Evolutionary conservation across 2,797 vertebrate genomes (phyloP).

Genomic region (Cossypha niveicapilla): DNA sequence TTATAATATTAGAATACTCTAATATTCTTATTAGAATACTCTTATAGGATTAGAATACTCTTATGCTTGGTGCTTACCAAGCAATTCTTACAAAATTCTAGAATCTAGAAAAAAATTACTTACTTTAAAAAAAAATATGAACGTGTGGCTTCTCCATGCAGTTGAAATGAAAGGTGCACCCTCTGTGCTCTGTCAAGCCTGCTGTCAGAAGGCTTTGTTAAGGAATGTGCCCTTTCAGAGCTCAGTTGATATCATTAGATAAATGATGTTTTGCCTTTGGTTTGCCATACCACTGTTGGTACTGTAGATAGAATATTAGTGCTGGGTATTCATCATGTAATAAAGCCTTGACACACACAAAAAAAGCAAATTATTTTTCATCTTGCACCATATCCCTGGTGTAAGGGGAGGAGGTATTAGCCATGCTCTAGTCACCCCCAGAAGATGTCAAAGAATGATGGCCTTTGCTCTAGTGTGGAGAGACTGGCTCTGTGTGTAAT

Average conservation of each 20-base stretch:
- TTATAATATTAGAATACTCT: not conserved
- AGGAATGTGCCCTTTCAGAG: slow-evolving; percentile 12
- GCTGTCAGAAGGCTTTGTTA: not conserved
- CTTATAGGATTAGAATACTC: not conserved
- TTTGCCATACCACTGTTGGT: not conserved
- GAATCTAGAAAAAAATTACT: not conserved
- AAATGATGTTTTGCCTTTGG: not conserved
- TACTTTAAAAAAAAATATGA: not conserved
- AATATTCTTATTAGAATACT: not conserved
- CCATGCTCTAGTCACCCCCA: not conserved
- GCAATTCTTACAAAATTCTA: not conserved
- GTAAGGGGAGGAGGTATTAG: not conserved
- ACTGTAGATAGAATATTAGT: not conserved
- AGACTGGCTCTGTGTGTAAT: slow-evolving; percentile 29
- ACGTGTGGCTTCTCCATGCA: not conserved
- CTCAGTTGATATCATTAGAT: not conserved
- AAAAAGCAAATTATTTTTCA: slow-evolving; percentile 9
- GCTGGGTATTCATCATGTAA: not conserved
- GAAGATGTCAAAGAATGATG: slow-evolving; percentile 26
- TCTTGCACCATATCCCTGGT: not conserved
- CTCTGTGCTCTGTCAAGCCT: not conserved
- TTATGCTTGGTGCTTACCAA: not conserved
- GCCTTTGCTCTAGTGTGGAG: not conserved
- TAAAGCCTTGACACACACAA: not conserved
- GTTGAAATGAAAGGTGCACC: not conserved